A percentile compares a stretch with the other conserved stretches of the same genome.
phyloP scores from a whole-genome alignment of 2,888 invertebrate genomes.

The Abscondita cerata region DNA sequence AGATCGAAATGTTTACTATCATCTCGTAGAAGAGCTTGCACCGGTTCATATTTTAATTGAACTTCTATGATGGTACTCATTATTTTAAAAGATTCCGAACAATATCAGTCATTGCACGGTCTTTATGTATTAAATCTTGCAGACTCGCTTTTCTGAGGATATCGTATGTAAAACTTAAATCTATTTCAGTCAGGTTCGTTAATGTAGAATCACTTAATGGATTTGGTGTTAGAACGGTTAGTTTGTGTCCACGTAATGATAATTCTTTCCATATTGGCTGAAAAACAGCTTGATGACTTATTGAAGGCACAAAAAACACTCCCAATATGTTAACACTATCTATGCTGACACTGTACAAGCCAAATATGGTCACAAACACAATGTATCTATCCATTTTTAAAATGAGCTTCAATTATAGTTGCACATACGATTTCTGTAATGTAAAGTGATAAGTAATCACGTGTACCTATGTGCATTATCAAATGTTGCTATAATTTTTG shows the following conservation, averaged over 20 bases:
- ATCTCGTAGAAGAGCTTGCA: constrained; percentile 16
- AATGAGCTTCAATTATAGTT: too few species aligned
- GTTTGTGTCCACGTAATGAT: constrained; percentile 49
- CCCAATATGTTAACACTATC: constrained; percentile 42
- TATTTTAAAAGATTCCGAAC: not conserved
- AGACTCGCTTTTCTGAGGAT: constrained; percentile 5
- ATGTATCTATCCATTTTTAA: not conserved
- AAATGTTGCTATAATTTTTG: too few species aligned
- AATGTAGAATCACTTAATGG: constrained; percentile 47
- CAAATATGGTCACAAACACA: not conserved
- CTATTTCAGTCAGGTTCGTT: constrained; percentile 49
- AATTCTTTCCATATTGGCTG: constrained; percentile 48
- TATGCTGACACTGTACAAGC: not conserved
- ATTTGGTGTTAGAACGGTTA: constrained; percentile 49
- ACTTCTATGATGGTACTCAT: not conserved
- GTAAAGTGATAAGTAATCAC: too few species aligned
- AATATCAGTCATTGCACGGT: not conserved
- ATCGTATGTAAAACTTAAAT: constrained; percentile 36
- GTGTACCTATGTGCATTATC: too few species aligned
- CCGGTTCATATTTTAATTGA: constrained; percentile 11
- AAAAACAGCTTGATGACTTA: constrained; percentile 47
- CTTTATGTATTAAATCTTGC: not conserved
- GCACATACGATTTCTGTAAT: too few species aligned
- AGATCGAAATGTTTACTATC: constrained; percentile 34
- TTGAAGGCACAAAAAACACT: constrained; percentile 45